Conservation (phyloP, 2,113 vertebrate genomes). For the Prietella phreatophila region DNA sequence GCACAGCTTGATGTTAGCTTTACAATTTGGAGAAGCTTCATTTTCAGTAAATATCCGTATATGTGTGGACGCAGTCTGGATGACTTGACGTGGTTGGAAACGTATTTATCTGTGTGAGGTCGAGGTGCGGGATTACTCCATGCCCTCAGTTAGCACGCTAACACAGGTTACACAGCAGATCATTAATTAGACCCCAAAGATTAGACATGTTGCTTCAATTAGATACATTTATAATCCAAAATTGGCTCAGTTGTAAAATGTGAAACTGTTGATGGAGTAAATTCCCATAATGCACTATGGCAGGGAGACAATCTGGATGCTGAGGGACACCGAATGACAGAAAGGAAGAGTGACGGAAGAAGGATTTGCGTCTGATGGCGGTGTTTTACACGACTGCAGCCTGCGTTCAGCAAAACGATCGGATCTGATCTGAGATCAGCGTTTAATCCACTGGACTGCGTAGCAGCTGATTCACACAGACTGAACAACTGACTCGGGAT, state of each 20-base stretch:
- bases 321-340: neutral
- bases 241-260: neutral
- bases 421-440: slow-evolving; percentile 2
- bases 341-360: neutral
- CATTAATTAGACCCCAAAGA: neutral
- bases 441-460: neutral
- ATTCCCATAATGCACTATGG: neutral
- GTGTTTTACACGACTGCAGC: neutral
- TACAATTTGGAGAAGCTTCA: too few relatives aligned
- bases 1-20: too few relatives aligned
- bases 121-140: neutral
- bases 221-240: neutral
- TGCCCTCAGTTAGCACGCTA: neutral
- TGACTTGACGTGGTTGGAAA: neutral
- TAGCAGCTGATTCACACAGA: slow-evolving; percentile 14
- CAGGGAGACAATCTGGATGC: neutral
- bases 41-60: neutral
- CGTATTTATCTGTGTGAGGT: neutral
- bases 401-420: neutral
- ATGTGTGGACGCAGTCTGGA: neutral
- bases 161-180: neutral
- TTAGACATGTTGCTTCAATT: neutral
- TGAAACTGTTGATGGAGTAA: neutral
- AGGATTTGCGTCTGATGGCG: too few relatives aligned
- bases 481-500: slow-evolving; percentile 2